Evolutionary conservation across 2,888 invertebrate species (phyloP).

Genomic region (Pollenia amentaria): DNA sequence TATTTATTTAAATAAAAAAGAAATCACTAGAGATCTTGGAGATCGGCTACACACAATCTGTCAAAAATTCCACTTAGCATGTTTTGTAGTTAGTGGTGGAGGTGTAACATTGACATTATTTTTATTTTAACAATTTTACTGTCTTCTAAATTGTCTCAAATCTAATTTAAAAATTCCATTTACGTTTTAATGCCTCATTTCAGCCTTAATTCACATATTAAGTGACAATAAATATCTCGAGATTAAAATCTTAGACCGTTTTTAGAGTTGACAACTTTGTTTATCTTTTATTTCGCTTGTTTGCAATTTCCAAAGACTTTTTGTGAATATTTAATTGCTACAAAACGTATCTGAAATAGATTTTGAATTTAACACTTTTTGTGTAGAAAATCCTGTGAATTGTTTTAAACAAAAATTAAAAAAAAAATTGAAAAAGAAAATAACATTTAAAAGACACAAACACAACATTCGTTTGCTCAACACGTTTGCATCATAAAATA

Average conservation of each 20-base stretch:
- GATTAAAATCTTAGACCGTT: slow-evolving; percentile 44
- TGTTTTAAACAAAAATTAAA: background rate
- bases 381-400: slow-evolving; percentile 22
- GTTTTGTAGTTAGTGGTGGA: too few species aligned
- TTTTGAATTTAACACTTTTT: slow-evolving; percentile 41
- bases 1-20: too few species aligned
- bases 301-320: slow-evolving; percentile 21
- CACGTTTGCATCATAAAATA: slow-evolving; percentile 72
- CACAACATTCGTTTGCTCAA: slow-evolving; percentile 46
- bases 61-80: too few species aligned
- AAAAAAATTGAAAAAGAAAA: background rate
- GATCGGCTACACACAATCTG: too few species aligned
- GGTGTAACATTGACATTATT: too few species aligned
- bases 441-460: background rate
- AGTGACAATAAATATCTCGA: slow-evolving; percentile 42
- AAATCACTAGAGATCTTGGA: too few species aligned
- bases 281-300: background rate
- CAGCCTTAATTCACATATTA: background rate
- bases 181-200: slow-evolving; percentile 45
- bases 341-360: slow-evolving; percentile 36
- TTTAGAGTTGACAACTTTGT: slow-evolving; percentile 11
- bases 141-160: background rate
- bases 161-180: slow-evolving; percentile 24
- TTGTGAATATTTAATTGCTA: slow-evolving; percentile 47
- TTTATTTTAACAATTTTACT: too few species aligned